Conservation (phyloP, 2,113 vertebrate species). For the Saccopteryx bilineata region DNA sequence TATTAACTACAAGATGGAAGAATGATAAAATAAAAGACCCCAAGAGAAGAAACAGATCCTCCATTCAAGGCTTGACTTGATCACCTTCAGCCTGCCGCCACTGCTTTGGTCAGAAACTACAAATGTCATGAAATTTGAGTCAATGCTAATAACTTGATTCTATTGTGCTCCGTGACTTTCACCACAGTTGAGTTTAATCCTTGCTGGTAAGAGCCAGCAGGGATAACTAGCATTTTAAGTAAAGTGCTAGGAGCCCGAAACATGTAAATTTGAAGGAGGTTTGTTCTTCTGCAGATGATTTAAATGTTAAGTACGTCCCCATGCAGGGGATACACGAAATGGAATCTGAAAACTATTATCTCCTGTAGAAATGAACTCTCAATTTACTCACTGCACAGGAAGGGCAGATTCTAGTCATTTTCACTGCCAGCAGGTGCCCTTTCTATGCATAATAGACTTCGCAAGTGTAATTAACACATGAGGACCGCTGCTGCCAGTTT, state of each 20-base stretch:
- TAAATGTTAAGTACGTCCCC: constrained; percentile 91
- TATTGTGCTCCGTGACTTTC: constrained; percentile 61
- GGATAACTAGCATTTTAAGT: constrained; percentile 86
- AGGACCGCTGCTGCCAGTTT: constrained; percentile 88
- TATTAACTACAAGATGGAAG: constrained; percentile 8
- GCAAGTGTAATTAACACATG: constrained; percentile 97
- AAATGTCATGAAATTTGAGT: constrained; percentile 76
- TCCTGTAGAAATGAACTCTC: constrained; percentile 89
- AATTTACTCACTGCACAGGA: constrained; percentile 88
- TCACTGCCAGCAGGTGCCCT: constrained; percentile 96
- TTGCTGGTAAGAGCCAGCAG: constrained; percentile 73
- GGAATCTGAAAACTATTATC: constrained; percentile 92
- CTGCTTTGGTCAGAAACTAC: constrained; percentile 59
- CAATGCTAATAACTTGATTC: constrained; percentile 78
- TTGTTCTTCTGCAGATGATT: constrained; percentile 89
- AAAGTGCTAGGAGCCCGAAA: constrained; percentile 87
- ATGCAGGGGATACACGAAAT: constrained; percentile 85
- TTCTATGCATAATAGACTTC: constrained; percentile 95
- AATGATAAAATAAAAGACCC: constrained; percentile 51
- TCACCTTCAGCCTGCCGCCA: constrained; percentile 50
- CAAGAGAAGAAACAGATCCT: constrained; percentile 2
- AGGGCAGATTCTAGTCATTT: constrained; percentile 93
- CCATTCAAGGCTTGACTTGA: constrained; percentile 48
- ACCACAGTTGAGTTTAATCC: constrained; percentile 75
- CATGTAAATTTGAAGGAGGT: constrained; percentile 88